Evolutionary conservation across 2,113 vertebrate species (phyloP), one percentile per base, ranked within the genome.

Genomic region (Pelusios castaneus): DNA sequence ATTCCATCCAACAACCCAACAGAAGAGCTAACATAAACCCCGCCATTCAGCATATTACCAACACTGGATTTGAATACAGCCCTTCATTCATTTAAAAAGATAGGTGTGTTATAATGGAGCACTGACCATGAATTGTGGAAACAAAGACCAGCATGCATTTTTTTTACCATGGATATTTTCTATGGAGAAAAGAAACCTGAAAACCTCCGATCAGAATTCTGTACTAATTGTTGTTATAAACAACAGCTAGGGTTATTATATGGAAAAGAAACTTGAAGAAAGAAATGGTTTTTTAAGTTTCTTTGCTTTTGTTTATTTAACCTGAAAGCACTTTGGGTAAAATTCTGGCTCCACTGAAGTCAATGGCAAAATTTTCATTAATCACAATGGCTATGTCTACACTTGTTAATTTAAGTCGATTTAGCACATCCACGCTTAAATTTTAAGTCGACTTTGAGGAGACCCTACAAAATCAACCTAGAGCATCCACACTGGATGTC

Each of bases 51-150:
- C 47, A 51, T 52, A 38, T 52, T 52, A 83, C 52, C 27, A 56
- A 76, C 8, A 49, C 6, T 29, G 22, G 9, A 12, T 78, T 38
- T 63, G 19, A 91, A 81, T 54, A 78, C 4, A 34, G 78, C n/a
- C 51, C 52, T 54, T 14, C 38, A 54, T 88, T 84, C 38, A 63
- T 81, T 73, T 55, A 84, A 90, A 27, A 77, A 84, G 58, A 4
- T 0, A 0, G 17, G 8, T 38, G 63, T 67, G 34, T 38, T 17
- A 88, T 0, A 0, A 45, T 60, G 38, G 38, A 80, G 38, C 77
- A 78, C 2, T n/a, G 38, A 2, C 9, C 19, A 31, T 9, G 83
- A 84, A 90, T 38, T 31, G 25, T 13, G 10, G 49, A n/a, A 70
- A 54, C 41, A 85, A 51, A 60, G 9, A 78, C 25, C 17, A 43